phyloP scores from a whole-genome alignment of 2,797 vertebrate genomes.

The Bovichtus variegatus region DNA sequence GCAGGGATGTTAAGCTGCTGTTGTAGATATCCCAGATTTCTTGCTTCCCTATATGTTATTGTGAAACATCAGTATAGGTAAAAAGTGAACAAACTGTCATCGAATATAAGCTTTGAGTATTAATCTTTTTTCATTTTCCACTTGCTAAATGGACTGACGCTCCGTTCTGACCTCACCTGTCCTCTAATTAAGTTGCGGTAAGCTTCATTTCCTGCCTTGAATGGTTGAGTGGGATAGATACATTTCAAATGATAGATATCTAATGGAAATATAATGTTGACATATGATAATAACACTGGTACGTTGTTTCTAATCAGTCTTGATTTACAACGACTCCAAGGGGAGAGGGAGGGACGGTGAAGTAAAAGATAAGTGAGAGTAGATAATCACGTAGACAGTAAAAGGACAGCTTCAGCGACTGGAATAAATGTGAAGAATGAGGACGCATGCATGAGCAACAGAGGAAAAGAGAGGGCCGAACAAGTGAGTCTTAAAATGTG shows the following conservation, averaged over 20 bases:
- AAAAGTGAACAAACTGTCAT: neutral
- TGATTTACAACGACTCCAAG: conserved; percentile 8
- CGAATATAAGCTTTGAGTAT: neutral
- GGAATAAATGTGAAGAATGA: conserved; percentile 52
- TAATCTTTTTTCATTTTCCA: conserved; percentile 27
- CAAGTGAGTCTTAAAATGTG: conserved; percentile 57
- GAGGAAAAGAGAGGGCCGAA: conserved; percentile 31
- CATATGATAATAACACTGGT: conserved; percentile 12
- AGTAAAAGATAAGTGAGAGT: conserved; percentile 27
- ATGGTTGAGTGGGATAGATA: neutral
- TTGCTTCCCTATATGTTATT: neutral
- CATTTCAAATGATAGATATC: conserved; percentile 21
- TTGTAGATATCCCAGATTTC: neutral
- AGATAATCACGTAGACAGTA: conserved; percentile 18
- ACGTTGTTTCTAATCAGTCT: conserved; percentile 9
- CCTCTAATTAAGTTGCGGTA: conserved; percentile 33
- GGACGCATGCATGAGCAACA: conserved; percentile 24
- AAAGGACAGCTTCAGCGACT: conserved; percentile 24
- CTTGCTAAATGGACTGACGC: conserved; percentile 9
- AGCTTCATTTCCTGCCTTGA: conserved; percentile 40
- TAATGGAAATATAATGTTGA: conserved; percentile 22
- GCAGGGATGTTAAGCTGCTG: neutral
- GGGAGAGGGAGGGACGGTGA: neutral
- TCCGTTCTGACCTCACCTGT: conserved; percentile 21
- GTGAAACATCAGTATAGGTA: neutral